Conservation (phyloP, 2,888 invertebrate species). For the Andricus quercusramuli region DNA sequence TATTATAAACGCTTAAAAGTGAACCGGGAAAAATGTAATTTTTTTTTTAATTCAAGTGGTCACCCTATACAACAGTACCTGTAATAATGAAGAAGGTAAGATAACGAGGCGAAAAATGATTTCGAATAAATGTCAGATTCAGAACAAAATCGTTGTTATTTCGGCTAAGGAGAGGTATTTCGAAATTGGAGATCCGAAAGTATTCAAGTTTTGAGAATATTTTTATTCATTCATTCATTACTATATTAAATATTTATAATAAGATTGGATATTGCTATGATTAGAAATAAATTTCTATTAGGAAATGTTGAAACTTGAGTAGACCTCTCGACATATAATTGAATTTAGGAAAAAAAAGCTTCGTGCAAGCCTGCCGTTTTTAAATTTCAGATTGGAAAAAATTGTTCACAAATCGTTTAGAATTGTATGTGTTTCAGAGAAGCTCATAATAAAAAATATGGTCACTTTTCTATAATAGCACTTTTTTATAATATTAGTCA, state of each 20-base stretch:
- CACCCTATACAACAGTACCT: conserved; percentile 55
- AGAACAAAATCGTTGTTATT: neutral
- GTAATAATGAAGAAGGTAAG: conserved; percentile 54
- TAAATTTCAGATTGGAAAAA: no score
- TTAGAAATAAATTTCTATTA: neutral
- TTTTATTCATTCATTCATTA: conserved; percentile 10
- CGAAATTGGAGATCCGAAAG: neutral
- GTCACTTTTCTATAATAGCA: neutral
- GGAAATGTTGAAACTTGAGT: conserved; percentile 1
- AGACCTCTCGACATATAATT: neutral
- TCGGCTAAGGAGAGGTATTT: neutral
- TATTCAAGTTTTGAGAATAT: neutral
- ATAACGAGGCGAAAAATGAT: neutral
- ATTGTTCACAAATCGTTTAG: no score
- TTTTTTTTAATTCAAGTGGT: no score
- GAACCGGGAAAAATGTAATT: no score
- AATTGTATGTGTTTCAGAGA: neutral
- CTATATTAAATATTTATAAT: conserved; percentile 26
- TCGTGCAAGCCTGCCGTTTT: neutral
- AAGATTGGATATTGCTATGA: neutral
- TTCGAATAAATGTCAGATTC: neutral
- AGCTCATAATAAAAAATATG: neutral
- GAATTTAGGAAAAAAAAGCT: neutral
- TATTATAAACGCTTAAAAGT: no score
- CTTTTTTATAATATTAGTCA: neutral